Evolutionary conservation across 2,113 vertebrate species (phyloP).

Genomic region (Eulemur macaco): DNA sequence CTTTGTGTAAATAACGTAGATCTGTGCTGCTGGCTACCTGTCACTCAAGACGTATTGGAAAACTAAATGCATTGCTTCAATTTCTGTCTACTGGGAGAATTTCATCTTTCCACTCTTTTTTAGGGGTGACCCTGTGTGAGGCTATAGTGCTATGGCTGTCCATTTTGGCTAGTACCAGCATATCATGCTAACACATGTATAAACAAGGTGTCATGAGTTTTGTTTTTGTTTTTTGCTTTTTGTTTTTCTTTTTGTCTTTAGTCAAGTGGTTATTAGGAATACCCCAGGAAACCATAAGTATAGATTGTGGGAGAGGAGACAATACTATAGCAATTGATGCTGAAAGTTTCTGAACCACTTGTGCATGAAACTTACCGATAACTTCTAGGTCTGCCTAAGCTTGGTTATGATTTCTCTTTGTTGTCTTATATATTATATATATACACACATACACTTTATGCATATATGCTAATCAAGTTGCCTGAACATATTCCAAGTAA

Average conservation of each 20-base stretch:
- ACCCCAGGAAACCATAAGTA: not conserved
- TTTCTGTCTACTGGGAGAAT: not conserved
- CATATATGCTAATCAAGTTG: not conserved
- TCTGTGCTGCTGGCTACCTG: not conserved
- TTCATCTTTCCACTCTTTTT: not conserved
- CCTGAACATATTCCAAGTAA: not conserved
- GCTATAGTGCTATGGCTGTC: not conserved
- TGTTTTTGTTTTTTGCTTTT: not conserved
- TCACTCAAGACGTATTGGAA: not conserved
- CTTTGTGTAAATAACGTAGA: not conserved
- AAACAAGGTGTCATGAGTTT: not conserved
- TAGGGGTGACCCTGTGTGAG: not conserved
- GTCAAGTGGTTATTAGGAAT: not conserved
- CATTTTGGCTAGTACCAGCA: not conserved
- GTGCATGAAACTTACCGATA: not conserved
- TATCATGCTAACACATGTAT: not conserved
- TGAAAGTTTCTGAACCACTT: not conserved
- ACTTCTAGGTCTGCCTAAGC: not conserved
- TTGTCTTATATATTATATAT: not conserved
- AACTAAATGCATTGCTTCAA: not conserved
- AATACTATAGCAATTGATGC: not conserved
- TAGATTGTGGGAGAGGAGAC: not conserved
- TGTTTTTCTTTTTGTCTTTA: not conserved
- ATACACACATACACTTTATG: not conserved
- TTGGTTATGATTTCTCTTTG: not conserved